Percentiles rank a stretch among this genome's conserved stretches.
Evolutionary conservation across 1,140 invertebrate species (phyloP).

Genomic region (Anoplophora glabripennis): DNA sequence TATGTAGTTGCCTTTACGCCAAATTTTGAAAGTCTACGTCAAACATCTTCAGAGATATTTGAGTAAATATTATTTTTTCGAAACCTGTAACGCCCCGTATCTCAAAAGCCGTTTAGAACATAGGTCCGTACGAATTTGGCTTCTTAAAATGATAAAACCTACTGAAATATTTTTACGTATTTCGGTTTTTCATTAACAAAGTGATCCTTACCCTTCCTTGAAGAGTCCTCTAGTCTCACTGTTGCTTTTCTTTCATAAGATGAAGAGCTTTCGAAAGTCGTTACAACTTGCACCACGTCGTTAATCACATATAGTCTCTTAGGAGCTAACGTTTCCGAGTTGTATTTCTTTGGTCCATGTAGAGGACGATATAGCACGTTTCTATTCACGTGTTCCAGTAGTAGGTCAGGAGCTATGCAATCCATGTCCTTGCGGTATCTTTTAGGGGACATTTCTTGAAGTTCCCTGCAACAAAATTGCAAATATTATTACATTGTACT

Average conservation of each 20-base stretch:
- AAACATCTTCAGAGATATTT: too few relatives aligned
- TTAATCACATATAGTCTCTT: slow-evolving; percentile 66
- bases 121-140: too few relatives aligned
- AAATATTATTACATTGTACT: too few relatives aligned
- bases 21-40: too few relatives aligned
- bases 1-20: too few relatives aligned
- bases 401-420: slow-evolving; percentile 34
- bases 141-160: too few relatives aligned
- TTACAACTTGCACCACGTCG: slow-evolving; percentile 72
- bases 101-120: too few relatives aligned
- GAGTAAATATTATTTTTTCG: too few relatives aligned
- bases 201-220: slow-evolving; percentile 17
- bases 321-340: slow-evolving; percentile 59
- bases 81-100: too few relatives aligned
- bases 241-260: slow-evolving; percentile 37
- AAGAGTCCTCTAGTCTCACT: slow-evolving; percentile 61
- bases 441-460: neutral
- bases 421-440: neutral
- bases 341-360: slow-evolving; percentile 46
- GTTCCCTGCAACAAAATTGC: slow-evolving; percentile 15
- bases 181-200: too few relatives aligned
- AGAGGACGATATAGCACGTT: slow-evolving; percentile 37
- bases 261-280: neutral
- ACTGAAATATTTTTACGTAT: too few relatives aligned
- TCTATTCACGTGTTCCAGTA: slow-evolving; percentile 34